Conservation (phyloP, 1,140 invertebrate genomes). For the Helicoverpa zea region DNA sequence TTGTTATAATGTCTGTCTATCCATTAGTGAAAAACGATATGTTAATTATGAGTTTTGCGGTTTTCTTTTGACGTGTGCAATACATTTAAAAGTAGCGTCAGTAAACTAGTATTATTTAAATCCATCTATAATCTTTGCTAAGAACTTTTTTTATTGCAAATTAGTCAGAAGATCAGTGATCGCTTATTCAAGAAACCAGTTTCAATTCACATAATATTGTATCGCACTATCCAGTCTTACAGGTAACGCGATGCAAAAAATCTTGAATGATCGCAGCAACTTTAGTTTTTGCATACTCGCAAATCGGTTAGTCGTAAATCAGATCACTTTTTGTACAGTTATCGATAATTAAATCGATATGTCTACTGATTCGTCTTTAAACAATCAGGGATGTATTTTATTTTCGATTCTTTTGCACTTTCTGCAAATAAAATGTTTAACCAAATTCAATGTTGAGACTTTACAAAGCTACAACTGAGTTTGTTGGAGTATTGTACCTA, state of each 20-base stretch:
- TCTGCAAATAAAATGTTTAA: no score
- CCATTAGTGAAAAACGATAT: no score
- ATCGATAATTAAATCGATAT: slow-evolving; percentile 47
- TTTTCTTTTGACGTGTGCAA: no score
- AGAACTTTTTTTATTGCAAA: background rate
- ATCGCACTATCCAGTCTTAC: slow-evolving; percentile 17
- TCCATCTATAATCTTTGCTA: background rate
- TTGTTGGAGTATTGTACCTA: no score
- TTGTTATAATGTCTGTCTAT: no score
- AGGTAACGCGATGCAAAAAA: slow-evolving; percentile 21
- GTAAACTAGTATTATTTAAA: background rate
- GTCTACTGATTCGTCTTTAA: slow-evolving; percentile 17
- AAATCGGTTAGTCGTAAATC: slow-evolving; percentile 25
- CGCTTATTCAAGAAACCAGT: slow-evolving; percentile 41
- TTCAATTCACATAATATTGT: slow-evolving; percentile 15
- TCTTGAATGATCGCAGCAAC: slow-evolving; percentile 38
- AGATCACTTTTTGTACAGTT: slow-evolving; percentile 37
- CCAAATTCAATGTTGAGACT: no score
- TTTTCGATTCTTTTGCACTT: background rate
- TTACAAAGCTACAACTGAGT: no score
- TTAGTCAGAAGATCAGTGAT: slow-evolving; percentile 31
- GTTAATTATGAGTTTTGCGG: no score
- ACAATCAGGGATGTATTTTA: background rate
- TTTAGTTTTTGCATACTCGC: slow-evolving; percentile 32
- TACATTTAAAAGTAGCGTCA: no score